Evolutionary conservation across 1,140 invertebrate species (phyloP).

Genomic region (Lethrus apterus): DNA sequence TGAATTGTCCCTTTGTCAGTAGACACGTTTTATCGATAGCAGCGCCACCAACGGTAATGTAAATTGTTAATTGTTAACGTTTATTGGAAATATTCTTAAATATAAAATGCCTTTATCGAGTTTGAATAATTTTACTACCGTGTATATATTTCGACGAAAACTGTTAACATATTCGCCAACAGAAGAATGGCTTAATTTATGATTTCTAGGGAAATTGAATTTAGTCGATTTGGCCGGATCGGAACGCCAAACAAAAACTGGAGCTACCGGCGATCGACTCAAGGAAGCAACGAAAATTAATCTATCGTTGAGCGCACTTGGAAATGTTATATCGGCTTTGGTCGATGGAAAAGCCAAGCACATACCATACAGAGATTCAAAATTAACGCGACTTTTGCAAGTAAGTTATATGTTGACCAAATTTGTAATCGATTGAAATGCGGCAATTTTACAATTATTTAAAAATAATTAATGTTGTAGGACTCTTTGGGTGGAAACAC

Average conservation of each 20-base stretch:
- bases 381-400: conserved; percentile 81
- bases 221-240: conserved; percentile 87
- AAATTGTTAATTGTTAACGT: too few relatives aligned
- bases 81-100: too few relatives aligned
- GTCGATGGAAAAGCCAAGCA: conserved; percentile 86
- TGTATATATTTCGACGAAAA: too few relatives aligned
- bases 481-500: conserved; percentile 93
- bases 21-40: too few relatives aligned
- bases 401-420: conserved; percentile 40
- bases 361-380: conserved; percentile 91
- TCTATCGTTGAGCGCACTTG: conserved; percentile 85
- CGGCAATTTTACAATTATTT: not conserved
- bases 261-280: conserved; percentile 75
- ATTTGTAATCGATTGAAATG: not conserved
- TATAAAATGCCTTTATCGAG: too few relatives aligned
- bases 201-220: conserved; percentile 73
- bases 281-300: conserved; percentile 96
- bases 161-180: conserved; percentile 53
- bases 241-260: conserved; percentile 79
- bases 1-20: too few relatives aligned
- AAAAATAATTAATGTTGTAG: conserved; percentile 38
- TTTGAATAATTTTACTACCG: too few relatives aligned
- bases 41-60: too few relatives aligned
- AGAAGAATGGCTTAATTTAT: conserved; percentile 36
- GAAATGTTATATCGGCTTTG: conserved; percentile 90